Evolutionary conservation across 2,113 vertebrate genomes (phyloP), one percentile per base, ranked within the genome.

Genomic region (Alaudala cheleensis): DNA sequence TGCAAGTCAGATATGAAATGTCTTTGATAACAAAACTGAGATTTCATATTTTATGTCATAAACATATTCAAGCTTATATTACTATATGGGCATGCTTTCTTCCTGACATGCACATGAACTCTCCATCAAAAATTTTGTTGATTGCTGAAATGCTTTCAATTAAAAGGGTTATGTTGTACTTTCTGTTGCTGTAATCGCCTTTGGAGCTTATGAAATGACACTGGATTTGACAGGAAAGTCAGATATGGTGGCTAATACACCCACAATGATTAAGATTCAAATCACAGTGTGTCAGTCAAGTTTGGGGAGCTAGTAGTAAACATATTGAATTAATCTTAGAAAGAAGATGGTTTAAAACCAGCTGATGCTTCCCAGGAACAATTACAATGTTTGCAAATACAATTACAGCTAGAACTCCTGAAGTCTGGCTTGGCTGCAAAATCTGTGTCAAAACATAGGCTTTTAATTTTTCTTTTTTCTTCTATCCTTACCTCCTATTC

Each of bases 31-130:
- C 6, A 9, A 61, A 61, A 45, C 23, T 47, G 24, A 4, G 80
- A 40, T 81, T 89, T 34, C 17, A 16, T 90, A 34, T 74, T 79
- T 88, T 47, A 40, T 3, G 70, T 88, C 58, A 58, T 54, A 31
- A 28, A 62, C 7, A 3, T 37, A 53, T 37, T 22, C 8, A 40
- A 44, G 23, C 1, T 3, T 56, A 15, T 20, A 13, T 34, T 60
- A 13, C 4, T 56, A 1, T 21, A 50, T 10, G 18, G 12, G 3
- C 11, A 25, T 61, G 11, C 6, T 65, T 84, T 87, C 54, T 86
- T 72, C 40, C 40, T 86, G 49, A 34, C 0, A 1, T 51, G 25
- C 6, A 14, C 0, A 0, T 40, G 14, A 86, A 42, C 3, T 45
- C 69, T 23, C 29, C 10, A 3, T 69, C 3, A 12, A 51, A 60